Evolutionary conservation across 2,113 vertebrate species (phyloP).

Genomic region (Camelus dromedarius): DNA sequence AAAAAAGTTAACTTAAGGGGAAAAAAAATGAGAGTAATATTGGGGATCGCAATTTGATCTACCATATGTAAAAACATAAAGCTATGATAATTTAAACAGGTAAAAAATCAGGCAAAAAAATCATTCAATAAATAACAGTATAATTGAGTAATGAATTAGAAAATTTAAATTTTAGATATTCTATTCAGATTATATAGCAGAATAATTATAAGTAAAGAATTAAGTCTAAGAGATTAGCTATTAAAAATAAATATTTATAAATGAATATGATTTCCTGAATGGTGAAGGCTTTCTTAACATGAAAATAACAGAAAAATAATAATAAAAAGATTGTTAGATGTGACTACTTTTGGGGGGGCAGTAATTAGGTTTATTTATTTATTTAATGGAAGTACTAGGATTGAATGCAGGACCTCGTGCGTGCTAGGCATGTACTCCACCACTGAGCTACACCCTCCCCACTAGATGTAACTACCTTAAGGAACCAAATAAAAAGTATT

Average conservation of each 20-base stretch:
- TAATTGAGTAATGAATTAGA: neutral
- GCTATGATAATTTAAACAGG: neutral
- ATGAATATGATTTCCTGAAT: neutral
- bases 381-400: no score
- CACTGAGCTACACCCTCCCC: no score
- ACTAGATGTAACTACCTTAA: no score
- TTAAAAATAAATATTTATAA: constrained; percentile 8
- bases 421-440: no score
- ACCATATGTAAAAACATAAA: neutral
- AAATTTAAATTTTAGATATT: neutral
- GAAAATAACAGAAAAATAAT: neutral
- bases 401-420: no score
- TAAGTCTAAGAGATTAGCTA: neutral
- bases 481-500: no score
- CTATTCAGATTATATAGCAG: neutral
- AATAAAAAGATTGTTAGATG: neutral
- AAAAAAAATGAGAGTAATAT: neutral
- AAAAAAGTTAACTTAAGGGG: neutral
- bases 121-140: neutral
- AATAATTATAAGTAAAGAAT: neutral
- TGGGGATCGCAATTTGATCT: neutral
- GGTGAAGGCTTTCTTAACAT: neutral
- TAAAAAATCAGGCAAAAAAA: neutral
- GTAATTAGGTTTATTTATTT: no score
- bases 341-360: neutral